These are phyloP conservation scores for Lindbergichthys nudifrons DNA, from an alignment of 2,797 vertebrate species.

Conservation along the genomic window DNA sequence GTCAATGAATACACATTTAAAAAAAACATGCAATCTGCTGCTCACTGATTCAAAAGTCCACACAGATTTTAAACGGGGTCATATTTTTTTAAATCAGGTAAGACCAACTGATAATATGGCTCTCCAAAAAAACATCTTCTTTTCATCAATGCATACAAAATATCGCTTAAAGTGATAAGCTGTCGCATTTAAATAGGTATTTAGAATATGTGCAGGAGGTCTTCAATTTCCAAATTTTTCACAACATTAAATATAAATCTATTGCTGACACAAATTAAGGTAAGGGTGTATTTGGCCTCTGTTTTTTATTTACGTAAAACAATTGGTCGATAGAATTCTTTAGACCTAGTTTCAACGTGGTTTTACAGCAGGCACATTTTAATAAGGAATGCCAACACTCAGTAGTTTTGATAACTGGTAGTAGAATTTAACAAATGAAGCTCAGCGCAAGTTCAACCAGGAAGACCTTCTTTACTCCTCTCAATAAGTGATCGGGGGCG, in stretches of 20 bases:
- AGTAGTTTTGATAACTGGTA: conserved; percentile 7
- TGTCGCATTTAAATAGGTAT: background rate
- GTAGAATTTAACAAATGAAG: conserved; percentile 10
- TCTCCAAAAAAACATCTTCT: conserved; percentile 4
- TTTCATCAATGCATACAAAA: background rate
- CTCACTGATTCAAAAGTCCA: background rate
- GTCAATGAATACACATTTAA: background rate
- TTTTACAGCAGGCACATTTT: conserved; percentile 57
- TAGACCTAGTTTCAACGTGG: background rate
- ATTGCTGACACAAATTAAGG: conserved; percentile 6
- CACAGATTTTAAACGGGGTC: background rate
- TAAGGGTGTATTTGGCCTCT: conserved; percentile 16
- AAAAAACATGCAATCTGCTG: background rate
- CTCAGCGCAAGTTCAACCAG: too few species aligned
- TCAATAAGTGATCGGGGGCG: too few species aligned
- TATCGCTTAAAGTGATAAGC: background rate
- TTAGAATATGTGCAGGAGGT: background rate
- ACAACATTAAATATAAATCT: background rate
- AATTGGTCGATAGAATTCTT: background rate
- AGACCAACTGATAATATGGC: background rate
- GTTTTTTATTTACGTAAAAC: background rate
- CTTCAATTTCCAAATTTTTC: conserved; percentile 9
- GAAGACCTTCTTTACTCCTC: too few species aligned
- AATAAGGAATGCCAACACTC: conserved; percentile 33
- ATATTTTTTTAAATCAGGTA: background rate